A percentile compares a stretch with the other conserved stretches of the same genome.
These are phyloP conservation scores for Phanerotoma sp. DNA, from an alignment of 2,888 invertebrate genomes.

Conservation along the genomic window DNA sequence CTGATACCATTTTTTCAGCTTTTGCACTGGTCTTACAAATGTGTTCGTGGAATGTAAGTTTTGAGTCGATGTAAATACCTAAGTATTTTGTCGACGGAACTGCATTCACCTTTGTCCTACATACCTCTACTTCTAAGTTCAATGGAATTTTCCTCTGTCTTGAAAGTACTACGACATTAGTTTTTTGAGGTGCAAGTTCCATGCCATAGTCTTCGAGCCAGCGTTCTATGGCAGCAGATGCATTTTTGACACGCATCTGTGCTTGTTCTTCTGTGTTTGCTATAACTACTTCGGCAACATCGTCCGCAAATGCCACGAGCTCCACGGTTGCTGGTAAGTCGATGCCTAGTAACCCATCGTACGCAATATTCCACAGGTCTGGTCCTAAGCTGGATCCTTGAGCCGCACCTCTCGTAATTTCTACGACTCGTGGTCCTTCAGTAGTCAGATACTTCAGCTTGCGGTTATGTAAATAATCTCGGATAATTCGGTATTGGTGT, in stretches of 20 bases:
- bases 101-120: too few relatives aligned
- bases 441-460: slow-evolving; percentile 23
- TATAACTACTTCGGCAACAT: slow-evolving; percentile 18
- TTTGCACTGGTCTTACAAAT: slow-evolving; percentile 10
- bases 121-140: slow-evolving; percentile 13
- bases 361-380: slow-evolving; percentile 30
- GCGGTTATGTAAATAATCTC: slow-evolving; percentile 27
- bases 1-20: slow-evolving; percentile 2
- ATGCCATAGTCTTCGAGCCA: slow-evolving; percentile 11
- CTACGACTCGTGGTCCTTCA: slow-evolving; percentile 19
- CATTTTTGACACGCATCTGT: neutral
- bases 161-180: slow-evolving; percentile 12
- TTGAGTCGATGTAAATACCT: slow-evolving; percentile 15
- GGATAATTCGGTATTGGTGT: slow-evolving; percentile 2
- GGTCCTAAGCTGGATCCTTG: slow-evolving; percentile 30
- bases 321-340: slow-evolving; percentile 5
- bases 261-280: slow-evolving; percentile 17
- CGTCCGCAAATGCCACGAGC: slow-evolving; percentile 20
- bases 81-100: slow-evolving; percentile 13
- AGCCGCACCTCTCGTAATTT: slow-evolving; percentile 25
- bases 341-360: slow-evolving; percentile 23
- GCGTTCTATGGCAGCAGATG: neutral
- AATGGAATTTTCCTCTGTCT: slow-evolving; percentile 20
- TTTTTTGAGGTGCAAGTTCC: slow-evolving; percentile 7
- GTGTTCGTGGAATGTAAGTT: slow-evolving; percentile 16